These are phyloP conservation scores for Apodemus agrarius DNA, from an alignment of 2,797 vertebrate species.

Conservation along the genomic window DNA sequence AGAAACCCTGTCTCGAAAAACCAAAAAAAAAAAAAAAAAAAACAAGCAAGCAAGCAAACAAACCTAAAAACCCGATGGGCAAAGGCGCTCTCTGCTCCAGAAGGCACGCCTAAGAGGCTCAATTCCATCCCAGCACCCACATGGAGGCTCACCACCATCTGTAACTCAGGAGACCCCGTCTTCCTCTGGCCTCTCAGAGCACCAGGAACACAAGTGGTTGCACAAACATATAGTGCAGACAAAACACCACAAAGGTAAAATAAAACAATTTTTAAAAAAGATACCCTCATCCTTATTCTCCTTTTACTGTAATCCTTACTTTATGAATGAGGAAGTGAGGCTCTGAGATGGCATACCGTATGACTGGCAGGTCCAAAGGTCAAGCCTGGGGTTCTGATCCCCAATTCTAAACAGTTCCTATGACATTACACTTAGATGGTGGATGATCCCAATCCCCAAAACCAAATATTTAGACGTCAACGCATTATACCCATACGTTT, in stretches of 20 bases:
- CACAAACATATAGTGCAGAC: neutral
- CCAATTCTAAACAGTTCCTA: neutral
- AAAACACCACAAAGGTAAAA: neutral
- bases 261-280: neutral
- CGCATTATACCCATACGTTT: neutral
- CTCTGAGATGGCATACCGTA: neutral
- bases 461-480: neutral
- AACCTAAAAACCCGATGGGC: neutral
- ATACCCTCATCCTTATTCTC: neutral
- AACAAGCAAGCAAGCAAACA: neutral
- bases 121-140: neutral
- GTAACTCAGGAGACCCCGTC: neutral
- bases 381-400: neutral
- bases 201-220: neutral
- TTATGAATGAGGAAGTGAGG: neutral
- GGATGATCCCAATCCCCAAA: conserved; percentile 3
- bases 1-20: neutral
- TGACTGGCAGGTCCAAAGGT: neutral
- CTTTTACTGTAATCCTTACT: neutral
- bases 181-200: neutral
- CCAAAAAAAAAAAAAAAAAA: too few relatives aligned
- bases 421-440: neutral
- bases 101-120: neutral
- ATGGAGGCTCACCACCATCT: neutral
- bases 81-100: neutral